Conservation (phyloP, 2,113 vertebrate genomes). For the Zosterops japonicus region DNA sequence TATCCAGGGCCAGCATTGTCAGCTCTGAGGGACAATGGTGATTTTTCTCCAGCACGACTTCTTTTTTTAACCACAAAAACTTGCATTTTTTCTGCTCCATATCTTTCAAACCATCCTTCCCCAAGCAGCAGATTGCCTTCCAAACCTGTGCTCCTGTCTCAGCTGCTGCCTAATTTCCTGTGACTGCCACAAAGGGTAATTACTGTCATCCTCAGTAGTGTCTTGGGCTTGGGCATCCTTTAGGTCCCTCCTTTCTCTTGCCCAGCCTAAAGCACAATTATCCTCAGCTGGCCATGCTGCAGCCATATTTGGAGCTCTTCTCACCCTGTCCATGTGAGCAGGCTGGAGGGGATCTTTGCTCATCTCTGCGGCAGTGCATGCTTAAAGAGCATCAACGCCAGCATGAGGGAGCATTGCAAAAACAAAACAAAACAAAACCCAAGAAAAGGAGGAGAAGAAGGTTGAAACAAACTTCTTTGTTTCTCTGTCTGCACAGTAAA, state of each 20-base stretch:
- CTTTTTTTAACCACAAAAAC: neutral
- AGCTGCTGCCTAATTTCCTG: neutral
- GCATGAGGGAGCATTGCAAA: neutral
- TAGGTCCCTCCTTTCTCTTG: neutral
- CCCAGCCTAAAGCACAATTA: neutral
- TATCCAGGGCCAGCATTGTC: too few species aligned
- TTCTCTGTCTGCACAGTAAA: neutral
- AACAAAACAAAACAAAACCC: too few species aligned
- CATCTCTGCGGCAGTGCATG: neutral
- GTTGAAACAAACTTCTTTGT: neutral
- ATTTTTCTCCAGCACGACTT: neutral
- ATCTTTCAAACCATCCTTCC: neutral
- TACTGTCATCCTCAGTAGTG: neutral
- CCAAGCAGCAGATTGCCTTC: neutral
- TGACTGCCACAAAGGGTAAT: neutral
- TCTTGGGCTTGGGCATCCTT: neutral
- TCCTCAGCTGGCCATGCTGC: neutral
- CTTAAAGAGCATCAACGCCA: neutral
- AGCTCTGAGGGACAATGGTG: neutral
- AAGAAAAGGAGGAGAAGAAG: neutral
- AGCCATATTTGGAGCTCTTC: neutral
- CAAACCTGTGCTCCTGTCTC: neutral
- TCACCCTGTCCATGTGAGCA: fast-evolving
- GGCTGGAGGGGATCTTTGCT: neutral
- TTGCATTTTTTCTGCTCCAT: neutral